phyloP scores from a whole-genome alignment of 2,888 invertebrate genomes.

The Cordilura impudica region DNA sequence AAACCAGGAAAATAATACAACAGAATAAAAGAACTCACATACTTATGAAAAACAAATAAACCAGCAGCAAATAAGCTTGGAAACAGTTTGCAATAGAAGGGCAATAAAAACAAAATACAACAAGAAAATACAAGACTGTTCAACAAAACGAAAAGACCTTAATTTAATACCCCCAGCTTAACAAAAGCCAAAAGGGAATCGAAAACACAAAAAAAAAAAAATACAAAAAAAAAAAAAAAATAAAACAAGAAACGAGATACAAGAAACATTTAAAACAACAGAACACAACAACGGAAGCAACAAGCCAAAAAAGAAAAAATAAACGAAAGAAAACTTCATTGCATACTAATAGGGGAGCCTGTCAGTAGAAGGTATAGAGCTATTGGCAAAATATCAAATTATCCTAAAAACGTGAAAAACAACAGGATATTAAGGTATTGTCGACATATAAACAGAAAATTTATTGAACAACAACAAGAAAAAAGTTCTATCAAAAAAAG shows the following conservation, averaged over 20 bases:
- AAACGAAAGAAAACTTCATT: conserved; percentile 2
- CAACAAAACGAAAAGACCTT: conserved; percentile 47
- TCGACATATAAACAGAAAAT: conserved; percentile 19
- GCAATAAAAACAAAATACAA: not conserved
- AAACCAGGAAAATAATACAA: conserved; percentile 1
- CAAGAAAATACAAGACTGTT: conserved; percentile 42
- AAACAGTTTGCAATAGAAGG: conserved; percentile 36
- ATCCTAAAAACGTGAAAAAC: conserved; percentile 32
- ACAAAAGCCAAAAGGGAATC: conserved; percentile 9
- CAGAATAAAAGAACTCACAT: conserved; percentile 23
- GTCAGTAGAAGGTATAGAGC: conserved; percentile 9
- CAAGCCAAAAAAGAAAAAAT: conserved; percentile 47
- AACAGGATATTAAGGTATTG: conserved; percentile 37
- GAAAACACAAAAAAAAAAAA: conserved; percentile 11
- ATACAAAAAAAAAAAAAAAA: conserved; percentile 21
- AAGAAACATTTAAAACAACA: conserved; percentile 11
- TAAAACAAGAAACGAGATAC: conserved; percentile 3
- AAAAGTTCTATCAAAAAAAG: not conserved
- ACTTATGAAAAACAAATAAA: conserved; percentile 10
- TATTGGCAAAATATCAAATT: conserved; percentile 61
- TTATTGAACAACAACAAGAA: not conserved
- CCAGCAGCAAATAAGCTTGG: conserved; percentile 39
- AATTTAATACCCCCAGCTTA: conserved; percentile 40
- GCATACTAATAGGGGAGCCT: not conserved
- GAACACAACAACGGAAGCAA: conserved; percentile 54